These are phyloP conservation scores for Corythoichthys intestinalis DNA, from an alignment of 2,113 vertebrate genomes.

Conservation along the genomic window DNA sequence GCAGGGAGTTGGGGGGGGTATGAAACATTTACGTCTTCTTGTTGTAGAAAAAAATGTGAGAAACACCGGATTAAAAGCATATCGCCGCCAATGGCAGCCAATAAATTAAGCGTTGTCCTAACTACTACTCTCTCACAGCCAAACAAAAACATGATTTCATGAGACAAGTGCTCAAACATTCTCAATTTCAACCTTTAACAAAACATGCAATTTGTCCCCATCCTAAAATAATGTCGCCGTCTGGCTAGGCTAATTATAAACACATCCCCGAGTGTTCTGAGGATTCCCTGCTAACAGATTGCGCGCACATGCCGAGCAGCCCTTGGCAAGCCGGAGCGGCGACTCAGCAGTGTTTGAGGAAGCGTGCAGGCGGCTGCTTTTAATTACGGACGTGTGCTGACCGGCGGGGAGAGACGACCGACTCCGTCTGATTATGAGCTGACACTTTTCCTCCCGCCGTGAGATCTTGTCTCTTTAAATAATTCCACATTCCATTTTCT, in stretches of 20 bases:
- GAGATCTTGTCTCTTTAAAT: not conserved
- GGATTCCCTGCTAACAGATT: conserved; percentile 36
- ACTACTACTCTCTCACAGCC: too few relatives aligned
- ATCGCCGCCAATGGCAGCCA: too few relatives aligned
- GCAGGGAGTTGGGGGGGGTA: too few relatives aligned
- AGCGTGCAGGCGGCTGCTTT: conserved; percentile 33
- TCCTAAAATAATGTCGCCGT: not conserved
- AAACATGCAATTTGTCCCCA: too few relatives aligned
- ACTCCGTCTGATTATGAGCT: conserved; percentile 17
- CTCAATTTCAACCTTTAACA: too few relatives aligned
- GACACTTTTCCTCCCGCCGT: not conserved
- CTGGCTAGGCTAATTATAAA: not conserved
- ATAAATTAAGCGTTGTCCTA: too few relatives aligned
- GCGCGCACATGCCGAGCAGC: conserved; percentile 21
- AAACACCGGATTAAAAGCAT: too few relatives aligned
- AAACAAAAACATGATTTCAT: too few relatives aligned
- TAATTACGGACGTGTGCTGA: conserved; percentile 51
- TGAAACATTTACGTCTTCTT: too few relatives aligned
- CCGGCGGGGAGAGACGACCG: conserved; percentile 20
- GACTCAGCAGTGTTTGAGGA: conserved; percentile 44
- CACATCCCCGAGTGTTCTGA: not conserved
- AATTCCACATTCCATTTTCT: not conserved
- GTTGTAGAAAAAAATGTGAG: too few relatives aligned
- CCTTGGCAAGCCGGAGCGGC: conserved; percentile 22
- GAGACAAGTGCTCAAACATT: too few relatives aligned